Conservation (phyloP, 2,113 vertebrate species). For the Calidris pygmaea region DNA sequence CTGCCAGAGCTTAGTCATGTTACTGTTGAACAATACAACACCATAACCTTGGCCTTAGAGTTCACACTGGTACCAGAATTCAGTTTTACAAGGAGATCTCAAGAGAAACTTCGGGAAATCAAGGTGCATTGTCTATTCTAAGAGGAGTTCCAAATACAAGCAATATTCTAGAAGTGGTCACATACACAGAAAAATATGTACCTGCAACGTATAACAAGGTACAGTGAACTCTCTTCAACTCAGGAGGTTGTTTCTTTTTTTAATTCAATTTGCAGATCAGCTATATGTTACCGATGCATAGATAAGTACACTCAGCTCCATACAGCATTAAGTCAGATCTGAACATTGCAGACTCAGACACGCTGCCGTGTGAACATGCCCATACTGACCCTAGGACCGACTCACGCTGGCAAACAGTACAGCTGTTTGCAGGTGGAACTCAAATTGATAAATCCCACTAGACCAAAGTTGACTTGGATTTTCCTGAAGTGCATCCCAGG, state of each 20-base stretch:
- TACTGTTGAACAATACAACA: background rate
- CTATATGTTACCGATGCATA: background rate
- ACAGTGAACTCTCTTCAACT: background rate
- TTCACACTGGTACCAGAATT: background rate
- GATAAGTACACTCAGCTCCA: background rate
- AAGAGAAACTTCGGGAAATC: background rate
- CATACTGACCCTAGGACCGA: background rate
- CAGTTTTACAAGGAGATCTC: background rate
- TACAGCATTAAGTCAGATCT: background rate
- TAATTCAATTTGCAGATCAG: background rate
- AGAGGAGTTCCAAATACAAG: background rate
- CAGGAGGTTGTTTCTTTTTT: background rate
- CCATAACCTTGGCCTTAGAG: background rate
- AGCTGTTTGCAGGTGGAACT: background rate
- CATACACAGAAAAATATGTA: background rate
- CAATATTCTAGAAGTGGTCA: background rate
- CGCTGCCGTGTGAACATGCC: background rate
- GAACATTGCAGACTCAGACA: background rate
- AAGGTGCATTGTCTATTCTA: background rate
- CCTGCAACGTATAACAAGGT: background rate
- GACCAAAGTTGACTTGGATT: background rate
- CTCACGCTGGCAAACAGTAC: background rate
- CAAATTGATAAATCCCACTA: background rate
- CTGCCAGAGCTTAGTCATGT: background rate
- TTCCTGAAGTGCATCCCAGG: background rate